Evolutionary conservation across 2,888 invertebrate species (phyloP), one percentile per base, ranked within the genome.

Genomic region (Rotaria socialis): DNA sequence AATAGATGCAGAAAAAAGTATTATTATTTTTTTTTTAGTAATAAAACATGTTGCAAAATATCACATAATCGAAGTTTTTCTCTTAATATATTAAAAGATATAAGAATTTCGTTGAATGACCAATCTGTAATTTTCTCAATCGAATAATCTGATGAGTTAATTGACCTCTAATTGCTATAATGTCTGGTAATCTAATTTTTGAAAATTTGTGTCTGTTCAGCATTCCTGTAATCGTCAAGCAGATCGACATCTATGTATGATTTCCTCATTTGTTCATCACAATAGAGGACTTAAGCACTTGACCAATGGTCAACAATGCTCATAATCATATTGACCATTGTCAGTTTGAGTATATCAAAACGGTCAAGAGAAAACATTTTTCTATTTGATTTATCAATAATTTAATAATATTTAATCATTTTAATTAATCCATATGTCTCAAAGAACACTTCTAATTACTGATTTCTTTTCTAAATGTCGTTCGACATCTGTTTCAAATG

Each of bases 401-500:
- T 60, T 60, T 60, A 60, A 27, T 60, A n/a, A 14, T 2, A 27
- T 27, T 11, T 14, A 60, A 3, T 2, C 10, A 14, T 60, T 67
- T 35, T 67, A 67, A 35, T 4, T 0, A 35, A 35, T 67, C n/a
- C 19, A 67, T 67, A 67, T 67, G 67, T 19, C 67, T 16, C 67
- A 67, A 16, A 27, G 7, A 67, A 67, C 35, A 19, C 67, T 67
- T 67, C 35, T 67, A 67, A 67, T 67, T 35, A 67, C 67, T 2
- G 67, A 67, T 67, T 67, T 67, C 5, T 67, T 67, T 10, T 35
- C 67, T 16, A 67, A 67, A 67, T 35, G 67, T 35, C 67, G 52
- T 74, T 85, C 27, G 22, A 86, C 56, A 85, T 86, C 67, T 87
- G 86, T 50, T 87, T 88, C 85, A 85, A 87, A 19, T 87, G 87